Evolutionary conservation across 2,113 vertebrate genomes (phyloP), one percentile per base, ranked within the genome.

Genomic region (Lepisosteus oculatus): DNA sequence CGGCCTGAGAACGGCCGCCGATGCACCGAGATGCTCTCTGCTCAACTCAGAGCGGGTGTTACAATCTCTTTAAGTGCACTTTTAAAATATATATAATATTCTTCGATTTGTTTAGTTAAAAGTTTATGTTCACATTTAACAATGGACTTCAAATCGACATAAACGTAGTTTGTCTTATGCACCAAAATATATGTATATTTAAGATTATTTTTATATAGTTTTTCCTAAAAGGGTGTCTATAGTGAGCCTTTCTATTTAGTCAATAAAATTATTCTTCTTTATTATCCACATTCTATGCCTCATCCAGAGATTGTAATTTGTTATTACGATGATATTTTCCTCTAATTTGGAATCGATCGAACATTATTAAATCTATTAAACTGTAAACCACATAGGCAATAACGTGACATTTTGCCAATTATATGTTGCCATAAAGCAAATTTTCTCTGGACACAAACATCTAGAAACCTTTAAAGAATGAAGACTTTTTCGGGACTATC

Each of bases 1-100:
- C 92, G 90, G 90, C 89, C 86, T 81, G 86, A 86, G 91, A 82
- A 84, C 79, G 85, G 81, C 78, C 84, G 86, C 87, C 54, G 72
- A 55, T 57, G 67, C 56, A 70, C 70, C 64, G 42, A 45, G 43
- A 72, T 29, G 62, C 71, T 75, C 72, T 63, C 72, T 78, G 77
- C 68, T 64, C 63, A 71, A 80, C 76, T 79, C 78, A 78, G 76
- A 55, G 78, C 82, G 75, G 73, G 73, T 70, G 43, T 68, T 78
- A 13, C 7, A 61, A 55, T 59, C n/a, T 12, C 56, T 59, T 59
- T 1, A 59, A 11, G n/a, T 59, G n/a, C 13, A 14, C 4, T 59
- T 14, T 59, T 14, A 1, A 59, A 5, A 13, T 59, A 59, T 59
- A 13, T 8, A 8, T 59, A 8, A 8, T 59, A 8, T 59, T 11